A percentile compares a stretch with the other conserved stretches of the same genome.
These are phyloP conservation scores for Agriopis aurantiaria DNA, from an alignment of 2,888 invertebrate species.

Conservation along the genomic window DNA sequence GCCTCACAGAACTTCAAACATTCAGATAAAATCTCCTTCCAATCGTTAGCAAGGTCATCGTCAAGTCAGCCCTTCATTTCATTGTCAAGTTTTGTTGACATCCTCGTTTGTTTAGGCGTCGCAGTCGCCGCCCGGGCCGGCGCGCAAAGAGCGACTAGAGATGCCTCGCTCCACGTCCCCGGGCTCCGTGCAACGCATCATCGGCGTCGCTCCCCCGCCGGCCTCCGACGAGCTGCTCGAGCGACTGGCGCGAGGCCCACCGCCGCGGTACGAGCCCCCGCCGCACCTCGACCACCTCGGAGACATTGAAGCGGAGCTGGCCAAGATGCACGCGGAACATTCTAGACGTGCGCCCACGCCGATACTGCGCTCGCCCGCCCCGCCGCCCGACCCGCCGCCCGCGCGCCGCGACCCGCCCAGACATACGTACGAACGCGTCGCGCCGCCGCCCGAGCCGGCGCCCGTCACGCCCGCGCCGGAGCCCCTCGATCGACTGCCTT, in stretches of 20 bases:
- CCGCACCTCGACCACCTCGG: slow-evolving; percentile 85
- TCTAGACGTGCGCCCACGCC: slow-evolving; percentile 49
- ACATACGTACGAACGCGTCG: slow-evolving; percentile 90
- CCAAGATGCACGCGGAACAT: slow-evolving; percentile 88
- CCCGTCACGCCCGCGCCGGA: slow-evolving; percentile 45
- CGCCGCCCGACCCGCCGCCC: slow-evolving; percentile 87
- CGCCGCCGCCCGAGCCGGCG: slow-evolving; percentile 54
- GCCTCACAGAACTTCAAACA: no score
- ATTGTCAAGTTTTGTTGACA: neutral
- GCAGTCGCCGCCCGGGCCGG: slow-evolving; percentile 88
- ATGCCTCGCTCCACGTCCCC: slow-evolving; percentile 79
- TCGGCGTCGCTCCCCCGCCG: slow-evolving; percentile 70
- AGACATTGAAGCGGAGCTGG: slow-evolving; percentile 90
- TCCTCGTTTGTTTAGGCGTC: slow-evolving; percentile 84
- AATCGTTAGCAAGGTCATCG: no score
- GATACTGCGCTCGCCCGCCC: slow-evolving; percentile 43
- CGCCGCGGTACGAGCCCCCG: slow-evolving; percentile 67
- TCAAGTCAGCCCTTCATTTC: neutral
- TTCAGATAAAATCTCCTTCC: no score
- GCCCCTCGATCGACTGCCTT: slow-evolving; percentile 69
- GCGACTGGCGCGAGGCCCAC: slow-evolving; percentile 61
- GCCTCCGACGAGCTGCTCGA: slow-evolving; percentile 70
- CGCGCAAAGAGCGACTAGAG: slow-evolving; percentile 76
- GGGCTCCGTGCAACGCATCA: slow-evolving; percentile 80
- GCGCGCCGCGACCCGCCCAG: slow-evolving; percentile 90